Conservation (phyloP, 2,797 vertebrate species). For the Pseudocheirus occidentalis region DNA sequence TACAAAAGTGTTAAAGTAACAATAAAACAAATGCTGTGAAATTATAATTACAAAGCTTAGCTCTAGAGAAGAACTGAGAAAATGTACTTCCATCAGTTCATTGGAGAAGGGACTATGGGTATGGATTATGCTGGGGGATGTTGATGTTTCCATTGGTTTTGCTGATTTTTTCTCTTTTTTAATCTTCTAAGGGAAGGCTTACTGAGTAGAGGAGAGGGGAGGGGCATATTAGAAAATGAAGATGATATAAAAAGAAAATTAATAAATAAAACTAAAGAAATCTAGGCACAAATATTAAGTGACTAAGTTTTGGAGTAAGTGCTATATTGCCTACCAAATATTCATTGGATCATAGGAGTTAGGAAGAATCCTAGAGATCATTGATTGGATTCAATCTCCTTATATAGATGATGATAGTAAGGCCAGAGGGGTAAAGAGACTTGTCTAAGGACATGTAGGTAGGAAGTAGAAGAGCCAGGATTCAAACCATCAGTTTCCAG, state of each 20-base stretch:
- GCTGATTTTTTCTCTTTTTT: not conserved
- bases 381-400: not conserved
- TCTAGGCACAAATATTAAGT: not conserved
- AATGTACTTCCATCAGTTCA: not conserved
- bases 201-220: not conserved
- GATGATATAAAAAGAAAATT: not conserved
- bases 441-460: not conserved
- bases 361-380: not conserved
- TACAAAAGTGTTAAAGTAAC: not conserved
- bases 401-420: too few relatives aligned
- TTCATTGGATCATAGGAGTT: not conserved
- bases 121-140: not conserved
- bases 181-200: not conserved
- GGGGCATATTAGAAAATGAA: not conserved
- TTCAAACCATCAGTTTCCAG: not conserved
- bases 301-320: not conserved
- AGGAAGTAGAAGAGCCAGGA: not conserved
- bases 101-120: not conserved
- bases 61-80: not conserved
- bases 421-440: not conserved
- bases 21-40: not conserved
- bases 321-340: not conserved
- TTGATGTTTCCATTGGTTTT: not conserved
- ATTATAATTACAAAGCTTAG: not conserved
- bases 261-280: not conserved